These are phyloP conservation scores for Ellobius talpinus DNA, from an alignment of 2,113 vertebrate species.

Conservation along the genomic window DNA sequence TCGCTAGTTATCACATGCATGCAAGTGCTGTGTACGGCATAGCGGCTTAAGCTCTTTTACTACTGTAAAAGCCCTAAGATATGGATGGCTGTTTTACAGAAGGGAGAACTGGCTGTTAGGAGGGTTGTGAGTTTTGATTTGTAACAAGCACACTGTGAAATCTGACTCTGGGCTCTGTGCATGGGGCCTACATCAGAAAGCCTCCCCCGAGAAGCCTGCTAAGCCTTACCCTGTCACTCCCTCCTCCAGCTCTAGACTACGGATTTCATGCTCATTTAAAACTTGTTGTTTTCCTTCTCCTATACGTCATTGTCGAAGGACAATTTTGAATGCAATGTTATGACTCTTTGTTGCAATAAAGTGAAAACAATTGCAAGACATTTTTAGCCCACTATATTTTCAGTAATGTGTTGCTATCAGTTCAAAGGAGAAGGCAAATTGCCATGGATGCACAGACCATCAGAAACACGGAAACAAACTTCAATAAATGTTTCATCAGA, in stretches of 20 bases:
- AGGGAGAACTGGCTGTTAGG: neutral
- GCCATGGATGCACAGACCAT: neutral
- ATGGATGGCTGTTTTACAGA: neutral
- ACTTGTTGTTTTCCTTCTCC: neutral
- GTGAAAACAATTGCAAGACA: neutral
- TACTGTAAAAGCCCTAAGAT: neutral
- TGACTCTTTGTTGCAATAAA: neutral
- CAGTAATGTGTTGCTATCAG: neutral
- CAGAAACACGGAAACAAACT: neutral
- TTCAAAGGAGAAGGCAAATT: slow-evolving; percentile 9
- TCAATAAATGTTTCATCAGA: neutral
- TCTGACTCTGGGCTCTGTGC: neutral
- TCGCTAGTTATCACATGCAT: neutral
- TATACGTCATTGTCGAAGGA: neutral
- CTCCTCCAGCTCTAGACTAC: neutral
- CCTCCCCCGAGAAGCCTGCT: neutral
- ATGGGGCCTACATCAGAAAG: no score
- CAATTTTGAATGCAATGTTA: slow-evolving; percentile 3
- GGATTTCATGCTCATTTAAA: neutral
- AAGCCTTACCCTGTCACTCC: neutral
- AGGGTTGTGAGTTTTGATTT: neutral
- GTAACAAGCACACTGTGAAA: neutral
- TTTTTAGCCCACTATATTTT: neutral
- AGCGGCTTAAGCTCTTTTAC: neutral
- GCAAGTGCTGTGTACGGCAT: neutral